Conservation (phyloP, 2,113 vertebrate species). For the Cebus imitator region DNA sequence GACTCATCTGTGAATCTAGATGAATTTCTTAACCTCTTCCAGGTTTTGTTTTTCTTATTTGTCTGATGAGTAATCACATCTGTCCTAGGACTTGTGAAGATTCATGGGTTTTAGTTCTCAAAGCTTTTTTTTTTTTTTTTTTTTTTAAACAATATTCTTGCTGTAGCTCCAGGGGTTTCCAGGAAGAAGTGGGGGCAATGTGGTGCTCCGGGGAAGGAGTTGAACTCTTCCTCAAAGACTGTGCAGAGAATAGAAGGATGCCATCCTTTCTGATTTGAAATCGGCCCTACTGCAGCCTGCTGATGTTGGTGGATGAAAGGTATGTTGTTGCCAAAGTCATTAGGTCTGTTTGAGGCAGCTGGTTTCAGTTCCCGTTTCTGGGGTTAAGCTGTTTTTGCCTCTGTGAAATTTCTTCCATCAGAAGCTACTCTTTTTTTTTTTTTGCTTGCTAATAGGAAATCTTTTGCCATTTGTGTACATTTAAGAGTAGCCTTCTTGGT, state of each 20-base stretch:
- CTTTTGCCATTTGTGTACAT: conserved; percentile 28
- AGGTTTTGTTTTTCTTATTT: conserved; percentile 49
- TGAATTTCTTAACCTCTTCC: conserved; percentile 48
- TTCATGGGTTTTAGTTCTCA: neutral
- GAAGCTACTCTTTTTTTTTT: conserved; percentile 1
- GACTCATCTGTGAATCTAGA: conserved; percentile 20
- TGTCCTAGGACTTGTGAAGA: neutral
- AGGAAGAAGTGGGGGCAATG: neutral
- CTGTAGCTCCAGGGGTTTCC: neutral
- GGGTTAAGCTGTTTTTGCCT: conserved; percentile 41
- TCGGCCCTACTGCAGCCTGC: neutral
- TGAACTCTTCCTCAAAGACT: neutral
- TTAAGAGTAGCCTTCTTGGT: neutral
- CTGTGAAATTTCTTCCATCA: conserved; percentile 41
- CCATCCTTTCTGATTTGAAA: neutral
- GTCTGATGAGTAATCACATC: conserved; percentile 28
- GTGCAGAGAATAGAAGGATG: conserved; percentile 15
- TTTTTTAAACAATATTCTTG: neutral
- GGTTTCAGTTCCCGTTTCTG: conserved; percentile 49
- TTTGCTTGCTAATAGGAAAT: conserved; percentile 6
- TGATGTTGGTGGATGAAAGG: conserved; percentile 8
- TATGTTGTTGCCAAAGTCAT: conserved; percentile 19
- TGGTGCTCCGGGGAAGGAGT: neutral
- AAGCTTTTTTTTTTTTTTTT: neutral
- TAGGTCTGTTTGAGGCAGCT: conserved; percentile 32